A percentile compares a stretch with the other conserved stretches of the same genome.
These are phyloP conservation scores for Eupithecia centaureata DNA, from an alignment of 2,888 invertebrate species.

Conservation along the genomic window DNA sequence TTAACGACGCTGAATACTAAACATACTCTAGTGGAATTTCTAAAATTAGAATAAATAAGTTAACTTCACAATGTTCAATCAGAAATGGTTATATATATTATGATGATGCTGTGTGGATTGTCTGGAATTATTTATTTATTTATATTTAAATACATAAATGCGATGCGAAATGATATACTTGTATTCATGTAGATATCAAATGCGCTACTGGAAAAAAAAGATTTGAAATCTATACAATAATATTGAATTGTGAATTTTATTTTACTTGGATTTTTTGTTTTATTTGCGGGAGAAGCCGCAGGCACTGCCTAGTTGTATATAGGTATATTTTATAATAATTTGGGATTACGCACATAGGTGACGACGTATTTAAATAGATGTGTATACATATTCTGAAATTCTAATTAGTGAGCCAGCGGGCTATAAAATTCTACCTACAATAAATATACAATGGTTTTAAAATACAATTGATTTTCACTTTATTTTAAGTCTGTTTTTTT, in stretches of 20 bases:
- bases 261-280: too few species aligned
- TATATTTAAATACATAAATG: not conserved
- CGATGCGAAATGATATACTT: not conserved
- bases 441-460: conserved; percentile 17
- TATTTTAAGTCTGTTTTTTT: not conserved
- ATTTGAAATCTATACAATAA: not conserved
- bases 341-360: not conserved
- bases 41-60: not conserved
- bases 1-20: not conserved
- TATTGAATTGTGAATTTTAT: not conserved
- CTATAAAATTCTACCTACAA: not conserved
- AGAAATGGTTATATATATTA: not conserved
- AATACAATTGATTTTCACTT: conserved; percentile 14
- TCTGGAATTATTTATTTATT: too few species aligned
- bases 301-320: not conserved
- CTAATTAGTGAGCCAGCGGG: not conserved
- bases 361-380: not conserved
- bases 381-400: not conserved
- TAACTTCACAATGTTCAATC: not conserved
- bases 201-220: not conserved
- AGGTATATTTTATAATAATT: not conserved
- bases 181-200: not conserved
- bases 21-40: not conserved
- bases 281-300: too few species aligned
- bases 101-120: too few species aligned